A percentile compares a stretch with the other conserved stretches of the same genome.
Evolutionary conservation across 2,797 vertebrate species (phyloP).

Genomic region (Glyptemys insculpta): DNA sequence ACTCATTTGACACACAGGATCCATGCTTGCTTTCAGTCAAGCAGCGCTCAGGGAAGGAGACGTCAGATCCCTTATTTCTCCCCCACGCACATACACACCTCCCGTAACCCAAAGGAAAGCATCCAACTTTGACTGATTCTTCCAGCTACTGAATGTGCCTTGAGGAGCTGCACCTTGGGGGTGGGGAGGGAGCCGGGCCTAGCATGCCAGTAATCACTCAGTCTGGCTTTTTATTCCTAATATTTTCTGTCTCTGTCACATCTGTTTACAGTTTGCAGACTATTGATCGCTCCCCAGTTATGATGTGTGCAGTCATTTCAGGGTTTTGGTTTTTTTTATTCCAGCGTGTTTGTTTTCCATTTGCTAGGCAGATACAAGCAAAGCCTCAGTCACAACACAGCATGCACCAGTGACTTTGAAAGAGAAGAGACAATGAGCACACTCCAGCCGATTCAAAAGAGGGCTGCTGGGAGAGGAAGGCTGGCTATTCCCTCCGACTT

Average conservation of each 20-base stretch:
- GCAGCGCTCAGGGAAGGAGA: not conserved
- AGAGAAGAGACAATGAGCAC: not conserved
- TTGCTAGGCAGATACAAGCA: slow-evolving; percentile 15
- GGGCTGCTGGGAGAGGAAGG: not conserved
- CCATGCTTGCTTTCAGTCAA: not conserved
- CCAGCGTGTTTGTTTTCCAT: slow-evolving; percentile 12
- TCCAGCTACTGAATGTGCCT: not conserved
- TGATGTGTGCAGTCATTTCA: not conserved
- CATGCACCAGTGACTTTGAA: not conserved
- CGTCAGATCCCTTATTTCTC: not conserved
- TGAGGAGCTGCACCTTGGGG: not conserved
- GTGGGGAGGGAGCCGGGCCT: not conserved
- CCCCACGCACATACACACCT: too few species aligned
- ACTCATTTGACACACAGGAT: not conserved
- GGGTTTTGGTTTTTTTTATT: not conserved
- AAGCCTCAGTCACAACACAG: not conserved
- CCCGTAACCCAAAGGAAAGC: not conserved
- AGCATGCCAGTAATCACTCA: not conserved
- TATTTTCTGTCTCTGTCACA: not conserved
- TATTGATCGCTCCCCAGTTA: not conserved
- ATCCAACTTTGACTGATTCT: not conserved
- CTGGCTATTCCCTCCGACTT: not conserved
- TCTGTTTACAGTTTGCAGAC: not conserved
- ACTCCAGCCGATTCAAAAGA: not conserved
- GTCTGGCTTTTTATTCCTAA: not conserved